A percentile compares a stretch with the other conserved stretches of the same genome.
Conservation (phyloP, 2,797 vertebrate genomes). For the Silurus aristotelis region DNA sequence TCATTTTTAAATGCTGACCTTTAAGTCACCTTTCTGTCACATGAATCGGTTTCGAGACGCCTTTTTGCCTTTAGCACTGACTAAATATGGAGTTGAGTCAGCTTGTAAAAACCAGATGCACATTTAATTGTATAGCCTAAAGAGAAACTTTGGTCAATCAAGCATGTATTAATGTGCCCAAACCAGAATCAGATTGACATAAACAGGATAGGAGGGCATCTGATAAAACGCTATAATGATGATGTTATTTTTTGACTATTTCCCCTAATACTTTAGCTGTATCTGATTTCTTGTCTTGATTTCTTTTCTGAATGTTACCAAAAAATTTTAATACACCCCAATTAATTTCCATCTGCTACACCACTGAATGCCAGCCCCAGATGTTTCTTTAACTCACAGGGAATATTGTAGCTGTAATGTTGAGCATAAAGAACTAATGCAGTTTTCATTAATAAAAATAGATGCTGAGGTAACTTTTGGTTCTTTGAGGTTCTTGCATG, state of each 20-base stretch:
- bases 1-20: conserved; percentile 49
- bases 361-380: conserved; percentile 28
- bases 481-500: neutral
- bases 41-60: conserved; percentile 36
- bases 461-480: neutral
- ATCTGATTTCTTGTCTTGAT: conserved; percentile 25
- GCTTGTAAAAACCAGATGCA: conserved; percentile 46
- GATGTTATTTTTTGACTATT: neutral
- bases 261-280: conserved; percentile 8
- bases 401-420: conserved; percentile 9
- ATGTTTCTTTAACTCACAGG: conserved; percentile 26
- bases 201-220: neutral
- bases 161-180: conserved; percentile 14
- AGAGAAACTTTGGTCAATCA: conserved; percentile 11
- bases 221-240: neutral
- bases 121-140: conserved; percentile 36
- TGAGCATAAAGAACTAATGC: neutral
- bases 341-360: conserved; percentile 42
- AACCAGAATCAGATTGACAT: conserved; percentile 14
- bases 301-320: conserved; percentile 9
- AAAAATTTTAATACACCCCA: conserved; percentile 33
- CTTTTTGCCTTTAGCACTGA: conserved; percentile 37
- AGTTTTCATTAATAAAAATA: neutral
- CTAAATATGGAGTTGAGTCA: conserved; percentile 54
- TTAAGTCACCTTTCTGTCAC: conserved; percentile 49